These are phyloP conservation scores for Nymphicus hollandicus DNA, from an alignment of 2,113 vertebrate species.

Conservation along the genomic window DNA sequence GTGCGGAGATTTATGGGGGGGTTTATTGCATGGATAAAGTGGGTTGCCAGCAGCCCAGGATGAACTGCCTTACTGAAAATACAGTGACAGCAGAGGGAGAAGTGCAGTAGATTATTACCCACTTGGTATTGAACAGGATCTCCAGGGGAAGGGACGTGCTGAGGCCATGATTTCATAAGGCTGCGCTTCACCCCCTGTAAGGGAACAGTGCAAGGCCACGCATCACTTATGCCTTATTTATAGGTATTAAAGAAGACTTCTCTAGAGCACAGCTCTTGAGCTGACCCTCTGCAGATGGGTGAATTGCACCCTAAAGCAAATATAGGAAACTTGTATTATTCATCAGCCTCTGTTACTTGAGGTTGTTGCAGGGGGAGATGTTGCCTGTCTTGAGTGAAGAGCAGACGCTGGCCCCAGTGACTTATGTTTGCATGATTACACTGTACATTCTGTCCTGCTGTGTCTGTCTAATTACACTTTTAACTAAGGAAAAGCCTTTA, in stretches of 20 bases:
- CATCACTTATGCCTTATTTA: not conserved
- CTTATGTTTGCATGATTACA: not conserved
- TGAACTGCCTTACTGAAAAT: not conserved
- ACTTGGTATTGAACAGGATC: not conserved
- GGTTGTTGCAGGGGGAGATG: not conserved
- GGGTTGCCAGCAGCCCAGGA: too few relatives aligned
- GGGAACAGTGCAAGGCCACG: not conserved
- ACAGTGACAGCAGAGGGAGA: not conserved
- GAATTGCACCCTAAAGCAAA: constrained; percentile 1
- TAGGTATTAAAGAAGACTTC: not conserved
- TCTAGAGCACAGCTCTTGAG: not conserved
- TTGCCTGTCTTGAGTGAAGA: not conserved
- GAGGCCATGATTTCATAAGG: not conserved
- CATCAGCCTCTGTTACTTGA: not conserved
- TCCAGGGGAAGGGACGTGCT: not conserved
- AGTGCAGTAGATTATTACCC: not conserved
- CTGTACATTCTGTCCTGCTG: not conserved
- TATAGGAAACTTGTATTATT: not conserved
- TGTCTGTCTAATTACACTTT: not conserved
- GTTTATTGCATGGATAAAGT: not conserved
- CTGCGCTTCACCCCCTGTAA: not conserved
- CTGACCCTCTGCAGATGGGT: not conserved
- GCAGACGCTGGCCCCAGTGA: not conserved
- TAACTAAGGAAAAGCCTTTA: not conserved
- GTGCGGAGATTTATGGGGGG: not conserved